phyloP scores from a whole-genome alignment of 2,797 vertebrate species.

The Hydrolagus colliei region DNA sequence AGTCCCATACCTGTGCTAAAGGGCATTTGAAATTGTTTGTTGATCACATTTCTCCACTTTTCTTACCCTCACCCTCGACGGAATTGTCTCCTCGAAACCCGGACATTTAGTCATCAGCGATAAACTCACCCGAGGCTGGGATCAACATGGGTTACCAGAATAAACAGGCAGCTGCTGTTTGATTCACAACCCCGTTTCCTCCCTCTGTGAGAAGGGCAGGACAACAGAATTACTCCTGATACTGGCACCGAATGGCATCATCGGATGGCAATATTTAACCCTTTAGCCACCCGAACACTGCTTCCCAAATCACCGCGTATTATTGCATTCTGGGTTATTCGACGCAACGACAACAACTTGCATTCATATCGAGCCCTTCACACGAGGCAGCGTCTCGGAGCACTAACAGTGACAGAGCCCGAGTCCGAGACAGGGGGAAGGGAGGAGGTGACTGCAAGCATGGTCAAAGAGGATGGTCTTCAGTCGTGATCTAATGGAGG shows the following conservation, averaged over 20 bases:
- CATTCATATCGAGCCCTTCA: too few relatives aligned
- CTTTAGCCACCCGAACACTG: too few relatives aligned
- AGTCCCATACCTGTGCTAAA: too few relatives aligned
- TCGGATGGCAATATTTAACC: not conserved
- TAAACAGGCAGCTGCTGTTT: constrained; percentile 3
- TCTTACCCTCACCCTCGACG: not conserved
- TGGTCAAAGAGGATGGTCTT: too few relatives aligned
- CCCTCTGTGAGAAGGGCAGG: not conserved
- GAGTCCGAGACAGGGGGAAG: too few relatives aligned
- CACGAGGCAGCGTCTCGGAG: too few relatives aligned
- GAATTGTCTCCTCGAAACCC: too few relatives aligned
- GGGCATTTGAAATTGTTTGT: not conserved
- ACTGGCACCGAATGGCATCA: not conserved
- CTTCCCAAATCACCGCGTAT: not conserved
- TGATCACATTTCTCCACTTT: not conserved
- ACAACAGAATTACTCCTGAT: not conserved
- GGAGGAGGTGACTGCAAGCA: too few relatives aligned
- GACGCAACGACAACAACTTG: too few relatives aligned
- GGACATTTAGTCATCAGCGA: constrained; percentile 4
- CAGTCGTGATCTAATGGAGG: too few relatives aligned
- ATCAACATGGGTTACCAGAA: not conserved
- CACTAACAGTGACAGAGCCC: too few relatives aligned
- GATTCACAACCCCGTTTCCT: not conserved
- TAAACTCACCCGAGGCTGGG: not conserved
- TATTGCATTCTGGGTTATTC: not conserved